A percentile compares a stretch with the other conserved stretches of the same genome.
Evolutionary conservation across 2,113 vertebrate genomes (phyloP).

Genomic region (Onychorhynchus coronatus): DNA sequence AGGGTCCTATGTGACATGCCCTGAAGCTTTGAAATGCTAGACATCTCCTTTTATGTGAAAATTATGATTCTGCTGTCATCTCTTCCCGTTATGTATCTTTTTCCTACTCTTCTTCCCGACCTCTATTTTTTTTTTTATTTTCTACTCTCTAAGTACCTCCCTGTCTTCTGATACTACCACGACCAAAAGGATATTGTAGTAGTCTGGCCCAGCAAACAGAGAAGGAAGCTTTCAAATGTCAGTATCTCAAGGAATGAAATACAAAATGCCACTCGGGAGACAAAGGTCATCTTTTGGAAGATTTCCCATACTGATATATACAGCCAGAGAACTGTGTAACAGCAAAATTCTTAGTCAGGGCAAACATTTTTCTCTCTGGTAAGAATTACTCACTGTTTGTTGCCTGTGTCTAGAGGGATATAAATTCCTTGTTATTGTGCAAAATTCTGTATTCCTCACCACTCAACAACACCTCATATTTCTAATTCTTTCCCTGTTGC

Average conservation of each 20-base stretch:
- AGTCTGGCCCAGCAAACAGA: not conserved
- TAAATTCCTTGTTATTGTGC: not conserved
- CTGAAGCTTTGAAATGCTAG: not conserved
- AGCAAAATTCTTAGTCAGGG: not conserved
- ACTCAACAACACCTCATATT: not conserved
- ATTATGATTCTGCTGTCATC: not conserved
- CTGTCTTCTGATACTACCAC: not conserved
- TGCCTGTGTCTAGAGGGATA: not conserved
- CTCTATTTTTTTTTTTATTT: not conserved
- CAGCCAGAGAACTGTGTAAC: not conserved
- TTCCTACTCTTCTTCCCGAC: not conserved
- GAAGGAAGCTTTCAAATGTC: slow-evolving; percentile 2
- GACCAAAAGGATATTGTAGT: not conserved
- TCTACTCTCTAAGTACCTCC: not conserved
- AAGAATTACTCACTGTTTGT: not conserved
- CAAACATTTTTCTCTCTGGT: not conserved
- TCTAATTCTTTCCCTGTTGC: not conserved
- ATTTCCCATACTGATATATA: not conserved
- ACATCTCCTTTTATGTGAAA: not conserved
- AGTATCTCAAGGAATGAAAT: not conserved
- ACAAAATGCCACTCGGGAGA: not conserved
- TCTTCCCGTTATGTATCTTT: not conserved
- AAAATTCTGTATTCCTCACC: not conserved
- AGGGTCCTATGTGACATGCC: not conserved
- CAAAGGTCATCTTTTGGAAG: not conserved